Evolutionary conservation across 35 echinoderm and acorn worm species (phyloP).

Genomic region (Hemicentrotus pulcherrimus): DNA sequence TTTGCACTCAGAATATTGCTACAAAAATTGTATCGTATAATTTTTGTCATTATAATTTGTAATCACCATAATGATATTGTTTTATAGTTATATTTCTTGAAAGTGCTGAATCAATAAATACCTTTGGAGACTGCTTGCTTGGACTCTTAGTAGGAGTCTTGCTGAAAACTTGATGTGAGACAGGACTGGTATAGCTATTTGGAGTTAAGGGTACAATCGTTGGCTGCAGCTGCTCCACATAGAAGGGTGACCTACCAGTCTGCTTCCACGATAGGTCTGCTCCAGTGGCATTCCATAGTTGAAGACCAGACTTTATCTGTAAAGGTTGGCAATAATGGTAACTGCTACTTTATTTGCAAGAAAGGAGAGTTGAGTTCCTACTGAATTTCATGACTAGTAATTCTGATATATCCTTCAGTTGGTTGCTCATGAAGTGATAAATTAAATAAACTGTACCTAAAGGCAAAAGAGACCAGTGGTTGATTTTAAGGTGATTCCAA

Average conservation of each 20-base stretch:
- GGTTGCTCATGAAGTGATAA: too few relatives aligned
- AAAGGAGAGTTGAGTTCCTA: not conserved
- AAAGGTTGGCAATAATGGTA: not conserved
- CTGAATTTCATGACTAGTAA: too few relatives aligned
- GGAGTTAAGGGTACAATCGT: not conserved
- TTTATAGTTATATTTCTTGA: too few relatives aligned
- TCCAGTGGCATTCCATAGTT: constrained; percentile 5
- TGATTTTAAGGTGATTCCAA: too few relatives aligned
- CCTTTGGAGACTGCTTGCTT: not conserved
- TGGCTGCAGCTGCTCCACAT: constrained; percentile 3
- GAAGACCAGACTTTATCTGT: constrained; percentile 2
- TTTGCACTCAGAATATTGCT: too few relatives aligned
- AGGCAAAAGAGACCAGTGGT: too few relatives aligned
- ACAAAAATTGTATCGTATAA: too few relatives aligned
- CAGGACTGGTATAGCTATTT: not conserved
- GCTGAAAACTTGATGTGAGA: not conserved
- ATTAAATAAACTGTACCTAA: too few relatives aligned
- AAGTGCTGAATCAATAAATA: not conserved
- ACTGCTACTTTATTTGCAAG: not conserved
- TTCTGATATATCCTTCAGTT: not conserved
- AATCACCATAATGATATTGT: too few relatives aligned
- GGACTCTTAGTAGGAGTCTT: constrained; percentile 11
- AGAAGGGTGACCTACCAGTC: not conserved
- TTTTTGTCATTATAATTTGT: too few relatives aligned
- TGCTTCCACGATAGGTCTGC: not conserved